Percentiles rank a stretch among this genome's conserved stretches.
Evolutionary conservation across 2,113 vertebrate species (phyloP).

Genomic region (Elaphurus davidianus): DNA sequence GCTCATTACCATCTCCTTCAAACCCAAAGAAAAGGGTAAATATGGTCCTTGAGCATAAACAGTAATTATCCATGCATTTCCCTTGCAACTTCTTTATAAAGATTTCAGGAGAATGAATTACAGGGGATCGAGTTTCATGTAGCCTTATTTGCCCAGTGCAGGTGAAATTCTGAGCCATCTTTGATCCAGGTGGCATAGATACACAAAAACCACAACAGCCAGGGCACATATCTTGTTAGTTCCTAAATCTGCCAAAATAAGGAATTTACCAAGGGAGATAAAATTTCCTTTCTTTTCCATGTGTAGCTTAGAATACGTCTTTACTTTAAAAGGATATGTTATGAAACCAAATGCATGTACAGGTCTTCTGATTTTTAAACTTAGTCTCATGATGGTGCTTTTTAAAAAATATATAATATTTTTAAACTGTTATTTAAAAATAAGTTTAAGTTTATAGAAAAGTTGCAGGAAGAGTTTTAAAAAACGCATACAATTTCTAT

Average conservation of each 20-base stretch:
- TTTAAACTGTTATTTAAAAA: neutral
- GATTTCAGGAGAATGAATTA: conserved; percentile 56
- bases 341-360: neutral
- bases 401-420: neutral
- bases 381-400: neutral
- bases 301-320: neutral
- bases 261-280: neutral
- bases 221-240: neutral
- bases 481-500: neutral
- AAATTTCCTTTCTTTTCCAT: neutral
- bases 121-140: conserved; percentile 58
- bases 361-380: neutral
- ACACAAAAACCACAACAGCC: neutral
- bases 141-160: conserved; percentile 34
- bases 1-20: conserved; percentile 62
- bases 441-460: neutral
- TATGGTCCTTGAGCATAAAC: conserved; percentile 66
- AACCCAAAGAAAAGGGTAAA: conserved; percentile 59
- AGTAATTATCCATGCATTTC: conserved; percentile 70
- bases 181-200: conserved; percentile 24
- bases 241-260: neutral
- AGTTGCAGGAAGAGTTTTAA: neutral
- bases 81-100: conserved; percentile 60
- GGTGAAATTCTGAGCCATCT: conserved; percentile 48
- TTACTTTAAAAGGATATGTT: neutral